phyloP scores from a whole-genome alignment of 2,113 vertebrate species.

The Oncorhynchus tshawytscha region DNA sequence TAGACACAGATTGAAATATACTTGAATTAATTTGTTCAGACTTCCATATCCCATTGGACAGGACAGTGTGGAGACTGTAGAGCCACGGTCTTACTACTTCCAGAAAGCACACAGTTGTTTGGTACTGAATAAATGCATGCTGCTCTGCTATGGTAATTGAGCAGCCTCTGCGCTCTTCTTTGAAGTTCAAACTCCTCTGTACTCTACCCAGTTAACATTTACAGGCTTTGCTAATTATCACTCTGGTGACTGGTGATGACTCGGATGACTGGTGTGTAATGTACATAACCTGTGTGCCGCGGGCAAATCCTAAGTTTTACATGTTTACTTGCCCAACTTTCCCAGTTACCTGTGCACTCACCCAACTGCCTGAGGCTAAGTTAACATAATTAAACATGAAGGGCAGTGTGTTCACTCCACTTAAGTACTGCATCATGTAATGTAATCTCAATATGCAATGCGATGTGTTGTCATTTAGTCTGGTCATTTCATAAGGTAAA shows the following conservation, averaged over 20 bases:
- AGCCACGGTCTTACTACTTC: no score
- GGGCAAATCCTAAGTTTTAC: background rate
- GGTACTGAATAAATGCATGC: background rate
- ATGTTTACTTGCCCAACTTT: background rate
- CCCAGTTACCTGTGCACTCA: background rate
- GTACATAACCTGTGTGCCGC: background rate
- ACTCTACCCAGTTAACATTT: constrained; percentile 1
- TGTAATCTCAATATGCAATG: no score
- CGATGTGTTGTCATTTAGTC: no score
- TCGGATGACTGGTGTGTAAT: background rate
- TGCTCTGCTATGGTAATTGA: background rate
- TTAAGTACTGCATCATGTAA: background rate
- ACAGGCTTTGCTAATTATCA: background rate
- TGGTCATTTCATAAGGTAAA: no score
- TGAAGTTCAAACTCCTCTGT: background rate
- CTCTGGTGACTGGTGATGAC: no score
- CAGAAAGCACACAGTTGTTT: background rate
- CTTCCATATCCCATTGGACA: no score
- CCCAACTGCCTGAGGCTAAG: background rate
- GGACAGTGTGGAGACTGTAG: no score
- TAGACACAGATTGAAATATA: no score
- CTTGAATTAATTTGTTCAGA: no score
- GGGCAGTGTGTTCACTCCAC: background rate
- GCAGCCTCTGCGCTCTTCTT: background rate
- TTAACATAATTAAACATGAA: background rate